Percentiles rank a stretch among this genome's conserved stretches.
Evolutionary conservation across 2,797 vertebrate genomes (phyloP).

Genomic region (Dromococcyx pavoninus): DNA sequence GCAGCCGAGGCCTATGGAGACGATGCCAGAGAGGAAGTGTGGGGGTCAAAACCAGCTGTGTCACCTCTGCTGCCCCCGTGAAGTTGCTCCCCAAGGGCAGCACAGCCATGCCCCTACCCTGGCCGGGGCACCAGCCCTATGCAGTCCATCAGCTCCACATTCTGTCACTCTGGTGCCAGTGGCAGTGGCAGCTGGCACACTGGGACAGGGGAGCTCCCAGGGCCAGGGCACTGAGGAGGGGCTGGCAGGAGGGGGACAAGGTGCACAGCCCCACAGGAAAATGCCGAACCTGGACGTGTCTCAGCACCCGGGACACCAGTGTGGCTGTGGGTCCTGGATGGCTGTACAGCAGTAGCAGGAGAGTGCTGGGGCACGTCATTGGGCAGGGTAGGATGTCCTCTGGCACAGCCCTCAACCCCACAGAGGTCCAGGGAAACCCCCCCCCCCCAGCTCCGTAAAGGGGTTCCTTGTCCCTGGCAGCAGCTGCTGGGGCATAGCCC

Average conservation of each 20-base stretch:
- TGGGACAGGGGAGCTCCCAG: fast-evolving
- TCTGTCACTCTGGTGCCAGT: not conserved
- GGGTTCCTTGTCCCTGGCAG: not conserved
- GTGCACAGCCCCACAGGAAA: not conserved
- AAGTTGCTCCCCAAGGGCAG: not conserved
- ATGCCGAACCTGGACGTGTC: not conserved
- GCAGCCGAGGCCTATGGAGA: not conserved
- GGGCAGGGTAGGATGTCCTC: not conserved
- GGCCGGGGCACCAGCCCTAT: not conserved
- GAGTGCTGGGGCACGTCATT: not conserved
- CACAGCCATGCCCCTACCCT: fast-evolving
- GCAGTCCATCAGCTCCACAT: fast-evolving
- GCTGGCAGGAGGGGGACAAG: not conserved
- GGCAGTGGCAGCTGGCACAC: fast-evolving
- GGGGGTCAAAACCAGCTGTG: not conserved
- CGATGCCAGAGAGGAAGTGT: not conserved
- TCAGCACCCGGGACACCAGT: not conserved
- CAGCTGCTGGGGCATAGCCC: fast-evolving
- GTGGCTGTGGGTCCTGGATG: fast-evolving
- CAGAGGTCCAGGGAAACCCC: not conserved
- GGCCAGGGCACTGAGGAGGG: not conserved
- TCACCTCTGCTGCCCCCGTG: fast-evolving
- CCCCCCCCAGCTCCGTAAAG: not conserved
- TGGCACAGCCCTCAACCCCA: not conserved
- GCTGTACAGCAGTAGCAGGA: not conserved